Base-by-base conservation (phyloP, 2,113 vertebrate species). In the Stomatorhinus ivindoensis region DNA sequence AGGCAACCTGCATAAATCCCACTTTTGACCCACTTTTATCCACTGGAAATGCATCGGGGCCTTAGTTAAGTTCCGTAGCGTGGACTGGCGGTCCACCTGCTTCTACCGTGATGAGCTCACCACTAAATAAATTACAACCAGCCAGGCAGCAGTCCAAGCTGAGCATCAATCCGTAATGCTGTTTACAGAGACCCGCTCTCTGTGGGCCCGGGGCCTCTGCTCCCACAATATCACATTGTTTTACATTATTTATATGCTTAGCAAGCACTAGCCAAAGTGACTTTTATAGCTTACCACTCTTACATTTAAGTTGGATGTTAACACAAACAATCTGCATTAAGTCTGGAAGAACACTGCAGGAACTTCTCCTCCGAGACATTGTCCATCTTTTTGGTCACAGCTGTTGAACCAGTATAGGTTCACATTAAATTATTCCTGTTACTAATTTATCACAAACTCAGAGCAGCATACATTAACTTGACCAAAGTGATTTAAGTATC, bases 141-240 rank as follows among this genome's bases (percentile, higher is more conserved):
- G 44, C 11, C 87, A 69, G 87, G n/a, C 39, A 88, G 42, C n/a
- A 48, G 39, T 19, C 87, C 39, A 69, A 27, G n/a, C 61, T 27
- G 21, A 88, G 42, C 87, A 88, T 88, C 87, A 88, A 87, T 87
- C 53, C 55, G 35, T 87, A 87, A 87, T 87, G 55, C 87, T 87
- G 87, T 87, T 87, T 87, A 87, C 55, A 51, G 53, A 44, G 35
- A 87, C 53, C 55, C 2, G 35, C 21, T 46, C 55, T 87, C 87
- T 87, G 51, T 44, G 51, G 85, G 50, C 85, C n/a, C 2, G 44
- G n/a, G 85, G 85, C 48, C 85, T 87, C 31, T 0, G 27, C 31
- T 15, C 50, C 31, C 31, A 35, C 85, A 53, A 53, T 87, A 53
- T 27, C 31, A 53, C 48, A 35, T 31, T 87, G 85, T 87, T 87